These are phyloP conservation scores for Corynorhinus townsendii DNA, from an alignment of 2,113 vertebrate genomes.

Conservation along the genomic window DNA sequence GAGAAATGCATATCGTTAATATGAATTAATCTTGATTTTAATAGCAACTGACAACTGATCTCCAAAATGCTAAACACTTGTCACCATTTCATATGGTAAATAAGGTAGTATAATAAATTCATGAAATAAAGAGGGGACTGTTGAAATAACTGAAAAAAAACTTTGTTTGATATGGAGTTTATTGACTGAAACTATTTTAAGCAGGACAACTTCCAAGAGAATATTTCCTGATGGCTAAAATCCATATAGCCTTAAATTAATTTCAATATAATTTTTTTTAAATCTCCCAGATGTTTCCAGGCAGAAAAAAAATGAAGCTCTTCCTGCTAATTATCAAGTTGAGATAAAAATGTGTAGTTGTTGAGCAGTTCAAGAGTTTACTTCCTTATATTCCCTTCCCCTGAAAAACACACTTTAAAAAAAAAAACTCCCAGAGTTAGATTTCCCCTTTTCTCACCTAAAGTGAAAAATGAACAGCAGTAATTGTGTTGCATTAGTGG, in stretches of 20 bases:
- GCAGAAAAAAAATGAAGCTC: neutral
- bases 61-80: slow-evolving; percentile 80
- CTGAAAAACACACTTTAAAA: neutral
- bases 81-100: slow-evolving; percentile 74
- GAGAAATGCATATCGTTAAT: slow-evolving; percentile 86
- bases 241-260: neutral
- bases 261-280: slow-evolving; percentile 25
- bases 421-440: neutral
- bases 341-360: neutral
- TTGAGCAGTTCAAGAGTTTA: neutral
- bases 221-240: slow-evolving; percentile 39
- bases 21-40: slow-evolving; percentile 87
- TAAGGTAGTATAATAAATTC: slow-evolving; percentile 71
- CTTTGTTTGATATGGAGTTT: slow-evolving; percentile 62
- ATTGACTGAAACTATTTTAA: slow-evolving; percentile 47
- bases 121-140: slow-evolving; percentile 51
- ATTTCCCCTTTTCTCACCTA: slow-evolving; percentile 39
- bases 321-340: neutral
- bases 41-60: slow-evolving; percentile 82
- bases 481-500: slow-evolving; percentile 28
- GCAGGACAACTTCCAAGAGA: neutral
- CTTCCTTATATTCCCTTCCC: neutral
- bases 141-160: slow-evolving; percentile 66
- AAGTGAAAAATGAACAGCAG: slow-evolving; percentile 47
- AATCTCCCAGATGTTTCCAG: neutral